phyloP scores from a whole-genome alignment of 1,140 invertebrate species.

The Cydia splendana region DNA sequence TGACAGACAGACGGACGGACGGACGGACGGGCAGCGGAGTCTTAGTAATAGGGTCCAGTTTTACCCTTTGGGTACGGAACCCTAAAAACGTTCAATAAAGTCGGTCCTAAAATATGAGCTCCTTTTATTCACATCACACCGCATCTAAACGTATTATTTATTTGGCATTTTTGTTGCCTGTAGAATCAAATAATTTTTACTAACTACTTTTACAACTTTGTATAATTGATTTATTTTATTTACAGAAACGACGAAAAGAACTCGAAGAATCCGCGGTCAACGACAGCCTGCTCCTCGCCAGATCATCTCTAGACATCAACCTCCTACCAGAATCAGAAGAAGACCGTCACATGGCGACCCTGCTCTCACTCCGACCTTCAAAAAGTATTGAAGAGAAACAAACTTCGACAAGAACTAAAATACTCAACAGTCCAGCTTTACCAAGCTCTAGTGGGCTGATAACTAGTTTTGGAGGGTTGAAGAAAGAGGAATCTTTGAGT shows the following conservation, averaged over 20 bases:
- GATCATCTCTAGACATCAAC: constrained; percentile 88
- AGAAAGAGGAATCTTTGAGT: constrained; percentile 78
- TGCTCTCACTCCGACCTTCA: constrained; percentile 84
- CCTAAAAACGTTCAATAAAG: no score
- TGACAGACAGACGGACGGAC: no score
- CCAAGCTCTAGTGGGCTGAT: constrained; percentile 79
- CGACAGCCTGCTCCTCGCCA: constrained; percentile 88
- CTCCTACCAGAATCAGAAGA: constrained; percentile 89
- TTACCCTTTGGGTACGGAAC: no score
- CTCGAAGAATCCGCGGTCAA: constrained; percentile 83
- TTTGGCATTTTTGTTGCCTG: no score
- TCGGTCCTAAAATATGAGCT: no score
- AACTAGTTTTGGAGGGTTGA: constrained; percentile 80
- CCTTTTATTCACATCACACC: no score
- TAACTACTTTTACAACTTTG: no score
- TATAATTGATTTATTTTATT: constrained; percentile 49
- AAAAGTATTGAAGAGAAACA: constrained; percentile 79
- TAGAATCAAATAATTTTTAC: no score
- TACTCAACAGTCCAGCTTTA: constrained; percentile 81
- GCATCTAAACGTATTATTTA: no score
- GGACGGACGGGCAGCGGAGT: no score
- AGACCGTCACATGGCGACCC: constrained; percentile 88
- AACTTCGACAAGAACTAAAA: constrained; percentile 73
- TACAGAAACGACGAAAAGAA: constrained; percentile 87
- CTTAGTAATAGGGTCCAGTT: no score